Conservation (phyloP, 1,140 invertebrate species). For the Drosophila bocki region DNA sequence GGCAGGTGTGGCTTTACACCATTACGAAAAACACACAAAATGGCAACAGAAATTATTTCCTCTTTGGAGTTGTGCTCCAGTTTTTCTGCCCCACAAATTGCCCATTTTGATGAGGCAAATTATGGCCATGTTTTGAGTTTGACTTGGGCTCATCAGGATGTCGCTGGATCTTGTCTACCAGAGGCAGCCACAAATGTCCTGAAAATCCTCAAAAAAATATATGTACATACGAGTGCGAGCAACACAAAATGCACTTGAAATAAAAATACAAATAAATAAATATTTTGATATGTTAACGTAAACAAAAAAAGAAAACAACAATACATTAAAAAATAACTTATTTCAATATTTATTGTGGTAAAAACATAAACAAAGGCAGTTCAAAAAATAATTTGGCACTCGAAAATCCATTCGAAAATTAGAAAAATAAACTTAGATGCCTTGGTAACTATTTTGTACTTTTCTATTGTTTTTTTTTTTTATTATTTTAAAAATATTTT, state of each 20-base stretch:
- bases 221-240: slow-evolving; percentile 14
- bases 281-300: background rate
- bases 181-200: slow-evolving; percentile 22
- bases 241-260: background rate
- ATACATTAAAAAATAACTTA: too few relatives aligned
- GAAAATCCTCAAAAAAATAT: slow-evolving; percentile 21
- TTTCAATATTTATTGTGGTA: too few relatives aligned
- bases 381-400: too few relatives aligned
- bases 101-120: slow-evolving; percentile 70
- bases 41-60: slow-evolving; percentile 12
- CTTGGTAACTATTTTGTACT: too few relatives aligned
- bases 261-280: background rate
- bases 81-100: slow-evolving; percentile 50
- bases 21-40: slow-evolving; percentile 12
- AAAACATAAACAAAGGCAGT: too few relatives aligned
- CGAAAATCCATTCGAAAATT: too few relatives aligned
- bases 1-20: slow-evolving; percentile 4
- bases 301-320: too few relatives aligned
- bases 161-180: slow-evolving; percentile 19
- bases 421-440: too few relatives aligned
- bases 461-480: too few relatives aligned
- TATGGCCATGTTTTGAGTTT: slow-evolving; percentile 58
- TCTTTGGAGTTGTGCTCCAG: slow-evolving; percentile 11
- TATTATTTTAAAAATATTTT: too few relatives aligned
- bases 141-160: slow-evolving; percentile 34